These are phyloP conservation scores for Sinohyriopsis cumingii DNA, from an alignment of 2,888 invertebrate species.

Conservation along the genomic window DNA sequence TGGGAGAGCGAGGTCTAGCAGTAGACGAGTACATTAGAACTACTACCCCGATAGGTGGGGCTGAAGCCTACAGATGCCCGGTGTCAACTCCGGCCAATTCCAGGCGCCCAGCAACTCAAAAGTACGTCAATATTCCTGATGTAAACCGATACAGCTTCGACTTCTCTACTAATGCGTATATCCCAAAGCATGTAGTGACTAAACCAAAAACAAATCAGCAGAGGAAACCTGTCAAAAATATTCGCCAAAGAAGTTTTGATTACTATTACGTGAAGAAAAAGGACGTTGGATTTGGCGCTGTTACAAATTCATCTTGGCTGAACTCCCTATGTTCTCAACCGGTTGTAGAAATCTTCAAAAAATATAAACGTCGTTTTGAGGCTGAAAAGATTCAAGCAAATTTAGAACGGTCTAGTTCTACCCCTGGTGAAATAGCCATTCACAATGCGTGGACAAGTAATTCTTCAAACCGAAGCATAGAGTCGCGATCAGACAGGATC, in stretches of 20 bases:
- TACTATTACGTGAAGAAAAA: constrained; percentile 43
- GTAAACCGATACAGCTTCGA: too few relatives aligned
- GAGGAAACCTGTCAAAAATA: constrained; percentile 19
- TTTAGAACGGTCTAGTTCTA: constrained; percentile 27
- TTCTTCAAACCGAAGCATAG: constrained; percentile 18
- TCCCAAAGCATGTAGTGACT: too few relatives aligned
- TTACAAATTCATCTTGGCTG: constrained; percentile 39
- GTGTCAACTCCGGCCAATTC: constrained; percentile 44
- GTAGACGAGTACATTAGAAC: too few relatives aligned
- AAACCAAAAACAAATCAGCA: constrained; percentile 5
- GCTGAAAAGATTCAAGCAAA: constrained; percentile 10
- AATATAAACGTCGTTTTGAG: constrained; percentile 41
- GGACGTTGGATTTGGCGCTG: constrained; percentile 25
- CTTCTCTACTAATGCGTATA: too few relatives aligned
- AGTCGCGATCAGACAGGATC: constrained; percentile 11
- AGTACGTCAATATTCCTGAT: too few relatives aligned
- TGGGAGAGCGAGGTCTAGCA: too few relatives aligned
- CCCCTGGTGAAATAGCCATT: constrained; percentile 48
- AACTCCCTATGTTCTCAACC: constrained; percentile 45
- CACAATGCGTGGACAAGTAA: constrained; percentile 45
- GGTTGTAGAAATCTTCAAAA: constrained; percentile 48
- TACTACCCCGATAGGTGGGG: too few relatives aligned
- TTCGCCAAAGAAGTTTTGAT: constrained; percentile 44
- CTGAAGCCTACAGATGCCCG: constrained; percentile 35
- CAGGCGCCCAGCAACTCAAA: constrained; percentile 9